A percentile compares a stretch with the other conserved stretches of the same genome.
Evolutionary conservation across 2,888 invertebrate genomes (phyloP).

Genomic region (Amblyjoppa fuscipennis): DNA sequence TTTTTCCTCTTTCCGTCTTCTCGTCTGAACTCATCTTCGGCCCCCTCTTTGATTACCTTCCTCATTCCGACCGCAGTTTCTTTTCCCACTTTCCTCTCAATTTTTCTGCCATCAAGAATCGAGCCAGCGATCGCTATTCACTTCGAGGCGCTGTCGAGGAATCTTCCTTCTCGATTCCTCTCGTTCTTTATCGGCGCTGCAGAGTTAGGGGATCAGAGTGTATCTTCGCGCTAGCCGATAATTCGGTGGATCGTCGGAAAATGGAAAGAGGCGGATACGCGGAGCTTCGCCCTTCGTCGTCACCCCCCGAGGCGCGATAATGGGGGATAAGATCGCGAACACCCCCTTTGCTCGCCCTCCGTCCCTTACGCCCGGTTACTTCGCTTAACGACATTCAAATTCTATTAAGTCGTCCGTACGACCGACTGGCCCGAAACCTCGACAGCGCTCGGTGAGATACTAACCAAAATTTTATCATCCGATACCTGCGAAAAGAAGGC

Average conservation of each 20-base stretch:
- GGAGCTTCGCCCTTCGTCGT: conserved; percentile 58
- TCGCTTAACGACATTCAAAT: conserved; percentile 82
- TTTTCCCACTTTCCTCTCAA: conserved; percentile 1
- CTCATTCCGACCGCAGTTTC: neutral
- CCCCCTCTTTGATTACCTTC: neutral
- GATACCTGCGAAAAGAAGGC: conserved; percentile 19
- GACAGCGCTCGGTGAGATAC: conserved; percentile 18
- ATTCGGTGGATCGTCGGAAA: conserved; percentile 6
- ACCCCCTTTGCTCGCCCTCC: conserved; percentile 61
- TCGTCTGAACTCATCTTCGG: neutral
- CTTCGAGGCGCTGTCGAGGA: neutral
- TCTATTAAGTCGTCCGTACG: conserved; percentile 76
- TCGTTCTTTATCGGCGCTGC: neutral
- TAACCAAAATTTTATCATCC: conserved; percentile 46
- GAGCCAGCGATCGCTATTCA: neutral
- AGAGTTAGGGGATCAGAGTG: neutral
- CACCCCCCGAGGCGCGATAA: conserved; percentile 73
- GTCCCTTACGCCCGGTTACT: conserved; percentile 82
- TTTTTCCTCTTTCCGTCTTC: neutral
- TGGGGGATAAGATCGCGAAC: conserved; percentile 78
- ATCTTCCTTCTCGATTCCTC: neutral
- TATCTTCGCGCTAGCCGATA: conserved; percentile 2
- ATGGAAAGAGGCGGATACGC: conserved; percentile 28
- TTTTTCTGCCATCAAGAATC: neutral
- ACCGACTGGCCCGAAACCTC: conserved; percentile 48